phyloP scores from a whole-genome alignment of 2,113 vertebrate genomes.

The Fukomys damarensis region DNA sequence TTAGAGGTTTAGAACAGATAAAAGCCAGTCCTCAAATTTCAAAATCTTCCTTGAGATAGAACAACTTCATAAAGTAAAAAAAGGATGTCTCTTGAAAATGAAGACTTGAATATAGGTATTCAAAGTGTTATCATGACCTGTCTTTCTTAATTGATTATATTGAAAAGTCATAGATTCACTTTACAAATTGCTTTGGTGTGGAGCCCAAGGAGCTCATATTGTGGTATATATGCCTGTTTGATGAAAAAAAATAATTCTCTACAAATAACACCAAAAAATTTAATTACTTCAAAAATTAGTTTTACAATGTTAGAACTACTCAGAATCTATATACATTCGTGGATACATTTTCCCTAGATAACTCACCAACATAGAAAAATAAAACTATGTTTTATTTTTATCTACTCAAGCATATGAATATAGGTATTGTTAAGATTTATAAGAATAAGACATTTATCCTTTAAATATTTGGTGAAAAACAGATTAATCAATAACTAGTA shows the following conservation, averaged over 20 bases:
- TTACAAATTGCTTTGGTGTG: not conserved
- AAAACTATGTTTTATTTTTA: not conserved
- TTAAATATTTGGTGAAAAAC: conserved; percentile 45
- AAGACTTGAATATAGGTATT: conserved; percentile 54
- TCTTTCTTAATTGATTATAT: conserved; percentile 47
- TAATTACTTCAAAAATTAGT: conserved; percentile 11
- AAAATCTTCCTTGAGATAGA: conserved; percentile 83
- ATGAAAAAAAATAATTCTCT: not conserved
- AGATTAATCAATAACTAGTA: not conserved
- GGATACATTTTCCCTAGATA: not conserved
- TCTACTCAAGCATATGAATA: conserved; percentile 5
- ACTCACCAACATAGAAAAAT: not conserved
- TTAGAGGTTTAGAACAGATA: conserved; percentile 86
- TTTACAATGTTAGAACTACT: not conserved
- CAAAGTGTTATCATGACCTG: conserved; percentile 53
- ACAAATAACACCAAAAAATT: not conserved
- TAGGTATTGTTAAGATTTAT: conserved; percentile 23
- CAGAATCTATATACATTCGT: not conserved
- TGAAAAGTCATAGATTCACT: conserved; percentile 35
- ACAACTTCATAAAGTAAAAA: conserved; percentile 75
- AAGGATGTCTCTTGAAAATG: conserved; percentile 53
- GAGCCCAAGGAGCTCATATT: not conserved
- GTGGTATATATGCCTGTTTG: not conserved
- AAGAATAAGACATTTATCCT: conserved; percentile 43
- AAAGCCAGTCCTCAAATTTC: conserved; percentile 78